These are phyloP conservation scores for Trichomalopsis sarcophagae DNA, from an alignment of 1,140 invertebrate species.

Conservation along the genomic window DNA sequence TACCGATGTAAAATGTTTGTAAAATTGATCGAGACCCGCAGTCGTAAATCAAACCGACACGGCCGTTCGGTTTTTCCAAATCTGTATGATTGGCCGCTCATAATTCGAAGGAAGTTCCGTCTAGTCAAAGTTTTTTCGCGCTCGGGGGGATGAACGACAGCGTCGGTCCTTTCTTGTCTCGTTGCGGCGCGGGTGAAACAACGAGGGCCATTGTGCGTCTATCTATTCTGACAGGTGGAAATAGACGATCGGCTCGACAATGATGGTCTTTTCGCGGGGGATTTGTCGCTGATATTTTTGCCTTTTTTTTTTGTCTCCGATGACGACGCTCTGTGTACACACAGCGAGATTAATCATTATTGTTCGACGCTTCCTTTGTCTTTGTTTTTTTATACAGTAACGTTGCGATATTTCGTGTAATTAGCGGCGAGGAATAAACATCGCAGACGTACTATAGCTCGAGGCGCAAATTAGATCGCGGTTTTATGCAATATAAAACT, in stretches of 20 bases:
- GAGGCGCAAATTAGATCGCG: not conserved
- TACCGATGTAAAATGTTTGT: not conserved
- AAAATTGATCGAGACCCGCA: not conserved
- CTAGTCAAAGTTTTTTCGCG: constrained; percentile 61
- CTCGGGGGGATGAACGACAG: constrained; percentile 47
- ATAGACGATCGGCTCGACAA: constrained; percentile 67
- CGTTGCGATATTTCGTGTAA: not conserved
- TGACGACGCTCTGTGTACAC: not conserved
- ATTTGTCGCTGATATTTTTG: constrained; percentile 54
- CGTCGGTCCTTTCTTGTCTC: constrained; percentile 56
- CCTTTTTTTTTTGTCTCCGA: constrained; percentile 20
- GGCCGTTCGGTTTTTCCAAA: not conserved
- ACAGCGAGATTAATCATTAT: constrained; percentile 28
- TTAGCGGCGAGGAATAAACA: not conserved
- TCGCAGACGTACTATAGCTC: not conserved
- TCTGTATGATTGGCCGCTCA: constrained; percentile 55
- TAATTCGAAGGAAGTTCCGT: constrained; percentile 61
- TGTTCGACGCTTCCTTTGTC: not conserved
- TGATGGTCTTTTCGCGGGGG: constrained; percentile 60
- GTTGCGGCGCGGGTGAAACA: constrained; percentile 53
- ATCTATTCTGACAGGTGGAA: constrained; percentile 70
- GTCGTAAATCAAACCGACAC: not conserved
- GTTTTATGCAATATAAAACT: constrained; percentile 13
- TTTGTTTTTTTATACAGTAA: not conserved
- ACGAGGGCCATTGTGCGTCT: constrained; percentile 64